Evolutionary conservation across 2,113 vertebrate genomes (phyloP), one percentile per base, ranked within the genome.

Genomic region (Catharus fuscescens): DNA sequence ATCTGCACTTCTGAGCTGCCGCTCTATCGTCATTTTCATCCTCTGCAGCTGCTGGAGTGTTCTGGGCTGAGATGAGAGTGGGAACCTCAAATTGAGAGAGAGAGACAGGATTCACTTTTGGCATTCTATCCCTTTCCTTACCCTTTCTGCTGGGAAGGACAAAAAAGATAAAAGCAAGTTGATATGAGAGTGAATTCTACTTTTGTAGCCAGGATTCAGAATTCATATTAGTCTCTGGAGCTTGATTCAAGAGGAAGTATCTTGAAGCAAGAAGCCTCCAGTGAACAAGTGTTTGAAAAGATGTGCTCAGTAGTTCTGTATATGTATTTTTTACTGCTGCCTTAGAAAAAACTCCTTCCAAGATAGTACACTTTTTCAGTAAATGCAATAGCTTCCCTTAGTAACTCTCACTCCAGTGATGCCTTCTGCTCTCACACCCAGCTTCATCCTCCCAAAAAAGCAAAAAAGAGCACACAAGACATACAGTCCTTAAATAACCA

Each of bases 321-420:
- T 70, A 92, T 96, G 70, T 83, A 69, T 65, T 74, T 90, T 95
- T 95, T 84, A 94, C 52, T 92, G 83, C 54, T 92, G 88, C 34
- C 86, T 92, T 78, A 81, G 77, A 95, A 94, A 77, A 89, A 95
- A 86, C n/a, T 91, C 83, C 80, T 93, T 86, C 72, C 88, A 91
- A 85, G 40, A 79, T 23, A 88, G 9, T 48, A 48, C 31, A 69
- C 47, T 91, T 93, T 65, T 90, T 42, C 86, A 89, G 80, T 89
- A 95, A 94, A 93, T 60, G 80, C 53, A 76, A 70, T 78, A 81
- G 69, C 48, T 91, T 93, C 36, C 60, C 56, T 52, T 52, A 84
- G 47, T 79, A 92, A 80, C 69, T 93, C 76, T 74, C 48, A 79
- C 52, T 88, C 67, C 67, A 50, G 42, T 70, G 62, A 78, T 45